Evolutionary conservation across 2,113 vertebrate genomes (phyloP).

Genomic region (Neoarius graeffei): DNA sequence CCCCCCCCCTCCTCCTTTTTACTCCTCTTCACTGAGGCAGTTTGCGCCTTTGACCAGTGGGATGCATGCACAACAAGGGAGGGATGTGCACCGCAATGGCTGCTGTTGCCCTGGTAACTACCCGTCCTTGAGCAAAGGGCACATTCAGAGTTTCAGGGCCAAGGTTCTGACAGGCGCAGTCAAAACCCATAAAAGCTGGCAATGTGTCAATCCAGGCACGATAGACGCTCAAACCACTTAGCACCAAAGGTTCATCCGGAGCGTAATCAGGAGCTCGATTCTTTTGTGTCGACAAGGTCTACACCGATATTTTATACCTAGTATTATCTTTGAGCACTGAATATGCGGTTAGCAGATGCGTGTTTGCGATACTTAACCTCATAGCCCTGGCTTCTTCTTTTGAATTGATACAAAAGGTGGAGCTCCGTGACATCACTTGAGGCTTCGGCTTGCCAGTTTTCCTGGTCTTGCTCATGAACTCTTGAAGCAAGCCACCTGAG

Average conservation of each 20-base stretch:
- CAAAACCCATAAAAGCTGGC: constrained; percentile 46
- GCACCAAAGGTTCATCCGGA: constrained; percentile 10
- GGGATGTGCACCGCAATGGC: constrained; percentile 46
- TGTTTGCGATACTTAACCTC: constrained; percentile 27
- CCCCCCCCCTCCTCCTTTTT: constrained; percentile 23
- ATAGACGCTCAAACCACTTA: constrained; percentile 24
- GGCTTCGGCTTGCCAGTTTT: constrained; percentile 47
- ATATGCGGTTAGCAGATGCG: constrained; percentile 3
- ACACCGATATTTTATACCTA: not conserved
- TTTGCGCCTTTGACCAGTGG: constrained; percentile 50
- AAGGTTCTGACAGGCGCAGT: constrained; percentile 55
- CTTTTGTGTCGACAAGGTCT: constrained; percentile 22
- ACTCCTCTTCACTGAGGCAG: constrained; percentile 42
- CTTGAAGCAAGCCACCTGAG: not conserved
- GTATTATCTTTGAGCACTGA: constrained; percentile 5
- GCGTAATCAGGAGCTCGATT: constrained; percentile 20
- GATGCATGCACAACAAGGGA: constrained; percentile 54
- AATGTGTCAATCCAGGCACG: constrained; percentile 38
- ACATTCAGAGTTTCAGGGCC: constrained; percentile 53
- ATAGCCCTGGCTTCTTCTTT: constrained; percentile 46
- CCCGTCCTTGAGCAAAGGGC: constrained; percentile 60
- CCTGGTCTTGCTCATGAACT: not conserved
- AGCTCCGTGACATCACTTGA: constrained; percentile 56
- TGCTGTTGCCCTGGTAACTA: constrained; percentile 61
- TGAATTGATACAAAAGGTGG: constrained; percentile 48